These are phyloP conservation scores for Ormyrus nitidulus DNA, from an alignment of 2,888 invertebrate species.

Conservation along the genomic window DNA sequence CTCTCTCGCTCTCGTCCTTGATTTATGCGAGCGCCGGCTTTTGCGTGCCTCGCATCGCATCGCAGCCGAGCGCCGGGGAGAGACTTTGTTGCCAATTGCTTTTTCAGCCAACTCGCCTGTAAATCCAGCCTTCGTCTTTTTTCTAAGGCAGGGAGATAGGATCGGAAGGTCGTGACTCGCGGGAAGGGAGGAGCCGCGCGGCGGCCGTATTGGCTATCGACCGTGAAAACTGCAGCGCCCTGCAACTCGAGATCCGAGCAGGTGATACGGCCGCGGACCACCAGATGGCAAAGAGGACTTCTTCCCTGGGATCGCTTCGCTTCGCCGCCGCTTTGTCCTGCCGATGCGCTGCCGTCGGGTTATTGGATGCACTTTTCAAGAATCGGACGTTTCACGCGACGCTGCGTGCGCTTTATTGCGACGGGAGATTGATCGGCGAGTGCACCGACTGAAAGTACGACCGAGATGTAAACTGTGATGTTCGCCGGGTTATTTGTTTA, in stretches of 20 bases:
- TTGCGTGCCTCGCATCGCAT: constrained; percentile 33
- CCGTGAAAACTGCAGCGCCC: constrained; percentile 71
- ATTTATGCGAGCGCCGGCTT: constrained; percentile 60
- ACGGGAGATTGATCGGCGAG: too few species aligned
- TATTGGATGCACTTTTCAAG: constrained; percentile 29
- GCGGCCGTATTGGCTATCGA: constrained; percentile 66
- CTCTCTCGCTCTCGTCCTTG: constrained; percentile 48
- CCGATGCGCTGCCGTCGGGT: constrained; percentile 55
- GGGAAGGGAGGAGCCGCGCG: neutral
- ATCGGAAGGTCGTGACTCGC: neutral
- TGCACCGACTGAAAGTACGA: neutral
- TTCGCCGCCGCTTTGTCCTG: constrained; percentile 53
- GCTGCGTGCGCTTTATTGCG: too few species aligned
- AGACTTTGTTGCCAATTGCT: neutral
- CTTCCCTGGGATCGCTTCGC: constrained; percentile 60
- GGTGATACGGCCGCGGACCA: constrained; percentile 68
- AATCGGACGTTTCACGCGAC: too few species aligned
- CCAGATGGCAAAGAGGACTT: constrained; percentile 73
- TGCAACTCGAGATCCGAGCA: constrained; percentile 65
- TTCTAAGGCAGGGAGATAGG: neutral
- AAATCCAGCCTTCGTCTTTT: constrained; percentile 5
- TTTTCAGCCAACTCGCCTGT: constrained; percentile 1
- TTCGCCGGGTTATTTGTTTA: too few species aligned
- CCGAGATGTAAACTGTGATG: too few species aligned
- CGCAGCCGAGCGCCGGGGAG: too few species aligned